Percentiles rank a stretch among this genome's conserved stretches.
phyloP scores from a whole-genome alignment of 2,797 vertebrate species.

The Acipenser oxyrinchus region DNA sequence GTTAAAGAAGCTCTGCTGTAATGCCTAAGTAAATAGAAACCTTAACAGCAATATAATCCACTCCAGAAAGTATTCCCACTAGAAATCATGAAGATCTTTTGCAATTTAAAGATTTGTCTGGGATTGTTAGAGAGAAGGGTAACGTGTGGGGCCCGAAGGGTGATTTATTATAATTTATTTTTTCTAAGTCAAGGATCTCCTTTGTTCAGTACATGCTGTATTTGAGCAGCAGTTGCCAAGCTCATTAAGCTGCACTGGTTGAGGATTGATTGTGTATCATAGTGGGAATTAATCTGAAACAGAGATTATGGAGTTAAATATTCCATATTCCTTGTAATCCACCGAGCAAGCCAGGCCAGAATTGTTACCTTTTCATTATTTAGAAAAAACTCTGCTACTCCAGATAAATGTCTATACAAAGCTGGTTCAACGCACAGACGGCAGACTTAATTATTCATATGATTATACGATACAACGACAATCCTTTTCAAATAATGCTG shows the following conservation, averaged over 20 bases:
- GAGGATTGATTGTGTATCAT: no score
- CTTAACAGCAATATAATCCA: neutral
- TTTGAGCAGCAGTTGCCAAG: neutral
- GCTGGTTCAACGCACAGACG: no score
- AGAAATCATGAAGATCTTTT: neutral
- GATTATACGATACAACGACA: no score
- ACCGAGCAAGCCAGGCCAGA: no score
- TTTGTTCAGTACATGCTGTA: neutral
- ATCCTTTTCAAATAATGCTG: no score
- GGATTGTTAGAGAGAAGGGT: slow-evolving; percentile 1
- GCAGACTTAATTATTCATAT: no score
- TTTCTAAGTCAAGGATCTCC: neutral
- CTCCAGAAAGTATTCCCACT: neutral
- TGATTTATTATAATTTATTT: neutral
- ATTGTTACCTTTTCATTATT: no score
- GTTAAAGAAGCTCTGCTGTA: no score
- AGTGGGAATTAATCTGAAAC: neutral
- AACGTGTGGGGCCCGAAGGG: neutral
- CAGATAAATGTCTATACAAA: no score
- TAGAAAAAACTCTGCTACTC: no score
- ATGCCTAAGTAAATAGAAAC: neutral
- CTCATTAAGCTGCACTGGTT: no score
- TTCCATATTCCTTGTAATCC: neutral
- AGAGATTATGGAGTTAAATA: neutral
- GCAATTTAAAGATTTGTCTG: neutral